These are phyloP conservation scores for Gymnarchus niloticus DNA, from an alignment of 2,113 vertebrate genomes.

Conservation along the genomic window DNA sequence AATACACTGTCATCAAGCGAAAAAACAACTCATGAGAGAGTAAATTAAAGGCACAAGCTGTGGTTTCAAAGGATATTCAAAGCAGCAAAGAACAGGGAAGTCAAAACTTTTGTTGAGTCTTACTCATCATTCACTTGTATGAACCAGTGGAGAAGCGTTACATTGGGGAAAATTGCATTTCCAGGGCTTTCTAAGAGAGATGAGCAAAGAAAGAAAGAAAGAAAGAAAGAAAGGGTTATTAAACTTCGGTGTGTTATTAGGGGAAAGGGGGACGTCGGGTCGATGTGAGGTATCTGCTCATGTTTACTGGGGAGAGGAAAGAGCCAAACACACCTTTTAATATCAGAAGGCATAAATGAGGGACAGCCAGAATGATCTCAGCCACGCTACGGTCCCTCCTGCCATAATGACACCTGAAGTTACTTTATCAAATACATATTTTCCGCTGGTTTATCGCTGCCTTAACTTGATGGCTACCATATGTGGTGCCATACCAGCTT, in stretches of 20 bases:
- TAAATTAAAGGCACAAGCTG: not conserved
- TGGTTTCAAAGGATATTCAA: not conserved
- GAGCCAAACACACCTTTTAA: not conserved
- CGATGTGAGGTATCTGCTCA: not conserved
- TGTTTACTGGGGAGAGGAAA: not conserved
- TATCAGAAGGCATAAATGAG: not conserved
- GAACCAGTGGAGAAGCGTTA: not conserved
- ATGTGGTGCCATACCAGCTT: too few relatives aligned
- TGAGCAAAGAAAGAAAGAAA: not conserved
- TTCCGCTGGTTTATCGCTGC: not conserved
- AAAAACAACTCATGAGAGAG: not conserved
- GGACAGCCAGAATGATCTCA: too few relatives aligned
- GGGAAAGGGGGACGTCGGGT: not conserved
- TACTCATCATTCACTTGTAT: not conserved
- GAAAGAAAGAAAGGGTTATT: not conserved
- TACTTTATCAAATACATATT: not conserved
- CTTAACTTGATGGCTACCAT: not conserved
- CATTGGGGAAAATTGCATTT: not conserved
- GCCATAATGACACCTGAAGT: not conserved
- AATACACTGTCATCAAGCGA: not conserved
- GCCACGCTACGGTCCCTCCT: not conserved
- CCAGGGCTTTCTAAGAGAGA: not conserved
- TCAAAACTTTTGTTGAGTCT: not conserved
- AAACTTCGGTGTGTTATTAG: not conserved
- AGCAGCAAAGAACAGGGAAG: not conserved